These are phyloP conservation scores for Mesorhabditis sp. DNA, from an alignment of 2,888 invertebrate genomes.

Conservation along the genomic window DNA sequence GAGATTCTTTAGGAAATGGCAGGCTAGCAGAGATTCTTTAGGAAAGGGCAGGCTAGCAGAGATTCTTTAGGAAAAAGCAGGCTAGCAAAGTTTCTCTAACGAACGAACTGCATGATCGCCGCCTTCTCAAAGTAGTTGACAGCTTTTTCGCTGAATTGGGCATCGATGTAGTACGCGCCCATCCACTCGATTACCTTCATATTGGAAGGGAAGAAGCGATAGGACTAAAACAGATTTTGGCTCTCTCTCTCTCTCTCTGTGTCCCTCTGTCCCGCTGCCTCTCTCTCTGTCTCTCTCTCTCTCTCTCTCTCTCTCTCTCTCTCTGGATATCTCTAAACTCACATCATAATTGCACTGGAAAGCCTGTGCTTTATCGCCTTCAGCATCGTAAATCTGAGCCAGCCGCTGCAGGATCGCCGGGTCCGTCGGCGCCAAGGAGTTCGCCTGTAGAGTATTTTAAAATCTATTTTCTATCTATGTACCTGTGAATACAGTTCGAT, in stretches of 20 bases:
- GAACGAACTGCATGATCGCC: conserved; percentile 67
- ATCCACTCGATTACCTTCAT: conserved; percentile 80
- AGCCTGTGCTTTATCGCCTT: conserved; percentile 85
- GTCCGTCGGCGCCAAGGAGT: conserved; percentile 81
- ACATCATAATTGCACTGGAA: conserved; percentile 79
- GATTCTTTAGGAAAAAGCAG: no score
- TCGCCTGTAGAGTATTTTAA: conserved; percentile 70
- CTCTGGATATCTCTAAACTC: conserved; percentile 21
- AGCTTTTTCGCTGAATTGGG: conserved; percentile 83
- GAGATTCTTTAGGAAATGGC: no score
- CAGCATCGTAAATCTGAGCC: conserved; percentile 81
- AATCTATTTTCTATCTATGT: conserved; percentile 54
- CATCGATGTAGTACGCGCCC: conserved; percentile 81
- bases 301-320: neutral
- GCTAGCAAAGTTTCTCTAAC: neutral
- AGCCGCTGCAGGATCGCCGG: conserved; percentile 82
- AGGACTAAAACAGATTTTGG: conserved; percentile 64
- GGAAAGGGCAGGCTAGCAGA: no score
- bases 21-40: no score
- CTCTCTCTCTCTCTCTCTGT: neutral
- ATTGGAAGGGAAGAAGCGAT: conserved; percentile 72
- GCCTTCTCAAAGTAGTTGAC: conserved; percentile 78
- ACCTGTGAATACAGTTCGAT: conserved; percentile 61
- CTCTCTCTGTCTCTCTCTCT: neutral
- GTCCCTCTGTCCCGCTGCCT: no score